Evolutionary conservation across 2,113 vertebrate genomes (phyloP).

Genomic region (Ictalurus punctatus): DNA sequence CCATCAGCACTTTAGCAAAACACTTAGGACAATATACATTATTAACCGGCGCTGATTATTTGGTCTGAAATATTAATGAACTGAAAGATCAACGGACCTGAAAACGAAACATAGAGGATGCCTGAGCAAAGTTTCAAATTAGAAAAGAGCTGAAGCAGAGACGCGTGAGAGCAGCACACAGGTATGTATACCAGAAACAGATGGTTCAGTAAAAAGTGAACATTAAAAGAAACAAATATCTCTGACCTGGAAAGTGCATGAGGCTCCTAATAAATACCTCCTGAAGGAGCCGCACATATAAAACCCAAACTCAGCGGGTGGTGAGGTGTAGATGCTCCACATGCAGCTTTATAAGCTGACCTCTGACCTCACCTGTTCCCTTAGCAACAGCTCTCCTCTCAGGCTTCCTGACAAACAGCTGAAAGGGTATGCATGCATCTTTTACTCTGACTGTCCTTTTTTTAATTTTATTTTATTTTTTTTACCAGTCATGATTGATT

Average conservation of each 20-base stretch:
- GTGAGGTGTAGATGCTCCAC: not conserved
- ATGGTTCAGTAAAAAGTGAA: constrained; percentile 23
- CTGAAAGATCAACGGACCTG: not conserved
- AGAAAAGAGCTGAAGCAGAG: not conserved
- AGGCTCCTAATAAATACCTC: constrained; percentile 58
- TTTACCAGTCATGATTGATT: not conserved
- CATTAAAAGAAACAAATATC: constrained; percentile 49
- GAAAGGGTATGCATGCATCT: not conserved
- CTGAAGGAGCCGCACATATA: constrained; percentile 52
- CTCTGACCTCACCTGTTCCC: constrained; percentile 53
- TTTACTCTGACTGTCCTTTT: constrained; percentile 7
- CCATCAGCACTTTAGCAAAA: constrained; percentile 24
- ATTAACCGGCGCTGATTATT: constrained; percentile 33
- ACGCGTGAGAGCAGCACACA: not conserved
- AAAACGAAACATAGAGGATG: not conserved
- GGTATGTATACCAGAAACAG: constrained; percentile 5
- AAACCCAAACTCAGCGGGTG: constrained; percentile 27
- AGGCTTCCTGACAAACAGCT: constrained; percentile 10
- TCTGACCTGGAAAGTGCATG: constrained; percentile 25
- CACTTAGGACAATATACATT: constrained; percentile 35
- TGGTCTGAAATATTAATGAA: constrained; percentile 27
- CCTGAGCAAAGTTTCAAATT: not conserved
- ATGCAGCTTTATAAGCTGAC: constrained; percentile 36
- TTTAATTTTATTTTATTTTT: not conserved
- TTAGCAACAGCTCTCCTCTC: constrained; percentile 33